phyloP scores from a whole-genome alignment of 2,797 vertebrate species.

The Harpagifer antarcticus region DNA sequence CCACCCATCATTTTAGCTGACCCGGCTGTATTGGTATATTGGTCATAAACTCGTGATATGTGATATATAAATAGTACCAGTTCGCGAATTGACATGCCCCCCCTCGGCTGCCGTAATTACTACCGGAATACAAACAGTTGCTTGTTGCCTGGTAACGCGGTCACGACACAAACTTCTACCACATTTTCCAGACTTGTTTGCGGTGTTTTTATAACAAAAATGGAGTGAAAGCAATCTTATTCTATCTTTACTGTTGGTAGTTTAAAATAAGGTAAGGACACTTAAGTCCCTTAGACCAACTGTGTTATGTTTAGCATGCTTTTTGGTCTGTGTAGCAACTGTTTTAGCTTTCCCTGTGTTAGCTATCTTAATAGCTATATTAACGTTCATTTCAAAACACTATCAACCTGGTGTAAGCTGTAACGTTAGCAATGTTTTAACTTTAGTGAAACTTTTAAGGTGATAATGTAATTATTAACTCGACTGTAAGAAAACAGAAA shows the following conservation, averaged over 20 bases:
- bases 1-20: too few relatives aligned
- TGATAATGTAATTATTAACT: background rate
- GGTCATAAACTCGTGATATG: background rate
- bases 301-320: background rate
- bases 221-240: background rate
- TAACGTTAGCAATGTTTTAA: background rate
- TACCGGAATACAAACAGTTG: constrained; percentile 24
- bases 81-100: constrained; percentile 33
- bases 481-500: background rate
- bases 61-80: background rate
- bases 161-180: background rate
- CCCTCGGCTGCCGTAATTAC: constrained; percentile 54
- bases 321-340: background rate
- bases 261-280: constrained; percentile 26
- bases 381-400: background rate
- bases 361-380: background rate
- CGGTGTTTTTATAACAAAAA: background rate
- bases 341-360: background rate
- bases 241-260: background rate
- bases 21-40: too few relatives aligned
- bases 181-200: accelerated
- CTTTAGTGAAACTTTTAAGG: background rate
- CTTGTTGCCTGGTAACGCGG: constrained; percentile 33
- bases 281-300: background rate
- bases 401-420: background rate